Conservation (phyloP, 2,888 invertebrate species). For the Eurytoma adleriae region DNA sequence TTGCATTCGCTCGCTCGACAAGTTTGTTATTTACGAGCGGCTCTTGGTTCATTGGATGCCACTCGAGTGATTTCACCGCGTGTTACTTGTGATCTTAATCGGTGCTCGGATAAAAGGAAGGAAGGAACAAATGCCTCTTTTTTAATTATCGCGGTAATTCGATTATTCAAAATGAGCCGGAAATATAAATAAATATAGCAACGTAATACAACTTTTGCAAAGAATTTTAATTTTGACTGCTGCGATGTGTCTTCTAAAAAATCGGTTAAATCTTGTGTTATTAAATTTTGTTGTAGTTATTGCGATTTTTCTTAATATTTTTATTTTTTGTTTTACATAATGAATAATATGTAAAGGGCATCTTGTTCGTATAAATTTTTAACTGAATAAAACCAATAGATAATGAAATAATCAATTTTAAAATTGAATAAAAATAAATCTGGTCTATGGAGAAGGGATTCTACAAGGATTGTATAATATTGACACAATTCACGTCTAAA, state of each 20-base stretch:
- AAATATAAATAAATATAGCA: too few species aligned
- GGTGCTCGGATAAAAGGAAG: neutral
- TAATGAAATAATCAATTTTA: neutral
- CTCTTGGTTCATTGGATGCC: neutral
- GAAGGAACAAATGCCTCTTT: too few species aligned
- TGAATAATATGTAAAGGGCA: neutral
- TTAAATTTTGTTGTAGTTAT: too few species aligned
- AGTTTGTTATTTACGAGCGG: slow-evolving; percentile 19
- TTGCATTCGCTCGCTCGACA: neutral
- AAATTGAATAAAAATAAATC: neutral
- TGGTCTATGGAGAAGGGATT: slow-evolving; percentile 11
- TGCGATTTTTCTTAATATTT: too few species aligned
- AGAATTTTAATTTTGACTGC: too few species aligned
- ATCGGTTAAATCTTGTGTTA: too few species aligned
- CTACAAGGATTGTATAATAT: slow-evolving; percentile 34
- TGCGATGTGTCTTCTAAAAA: too few species aligned
- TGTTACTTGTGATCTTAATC: neutral
- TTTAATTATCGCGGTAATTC: too few species aligned
- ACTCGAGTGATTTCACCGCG: neutral
- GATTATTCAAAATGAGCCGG: too few species aligned
- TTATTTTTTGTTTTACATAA: too few species aligned
- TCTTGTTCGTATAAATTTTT: neutral
- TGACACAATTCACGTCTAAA: slow-evolving; percentile 28
- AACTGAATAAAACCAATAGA: neutral
- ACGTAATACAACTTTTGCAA: too few species aligned